A percentile compares a stretch with the other conserved stretches of the same genome.
Conservation (phyloP, 2,888 invertebrate species). For the Gymnocheta viridis region DNA sequence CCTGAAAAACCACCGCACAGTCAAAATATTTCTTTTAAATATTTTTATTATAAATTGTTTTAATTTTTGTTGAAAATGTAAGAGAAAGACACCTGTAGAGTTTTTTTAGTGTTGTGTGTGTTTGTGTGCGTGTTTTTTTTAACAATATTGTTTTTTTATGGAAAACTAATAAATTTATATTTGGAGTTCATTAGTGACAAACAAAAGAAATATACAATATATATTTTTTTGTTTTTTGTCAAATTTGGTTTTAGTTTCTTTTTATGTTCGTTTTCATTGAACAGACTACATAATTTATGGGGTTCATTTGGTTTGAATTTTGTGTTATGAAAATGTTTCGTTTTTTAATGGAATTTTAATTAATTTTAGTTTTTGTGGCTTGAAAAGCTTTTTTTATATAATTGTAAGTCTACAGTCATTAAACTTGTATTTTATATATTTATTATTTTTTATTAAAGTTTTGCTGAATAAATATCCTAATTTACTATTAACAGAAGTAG, state of each 20-base stretch:
- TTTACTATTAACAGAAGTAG: not conserved
- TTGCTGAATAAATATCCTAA: not conserved
- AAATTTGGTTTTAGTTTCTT: constrained; percentile 28
- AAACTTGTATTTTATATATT: not conserved
- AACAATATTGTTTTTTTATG: constrained; percentile 41
- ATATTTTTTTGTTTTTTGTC: constrained; percentile 39
- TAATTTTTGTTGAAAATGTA: constrained; percentile 5
- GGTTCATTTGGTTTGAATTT: constrained; percentile 21
- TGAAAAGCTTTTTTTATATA: not conserved
- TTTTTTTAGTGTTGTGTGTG: constrained; percentile 30
- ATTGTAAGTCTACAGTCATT: not conserved
- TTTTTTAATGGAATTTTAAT: constrained; percentile 59
- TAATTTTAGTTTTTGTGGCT: constrained; percentile 31
- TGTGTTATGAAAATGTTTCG: not conserved
- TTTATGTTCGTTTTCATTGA: constrained; percentile 32
- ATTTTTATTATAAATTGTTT: not conserved
- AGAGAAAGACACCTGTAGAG: constrained; percentile 63
- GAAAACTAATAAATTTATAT: constrained; percentile 65
- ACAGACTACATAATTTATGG: constrained; percentile 59
- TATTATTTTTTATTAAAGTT: not conserved
- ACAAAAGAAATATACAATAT: constrained; percentile 47
- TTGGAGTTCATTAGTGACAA: constrained; percentile 68
- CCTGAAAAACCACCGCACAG: not conserved
- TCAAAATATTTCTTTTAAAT: constrained; percentile 7
- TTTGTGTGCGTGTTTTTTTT: constrained; percentile 1